Evolutionary conservation across 1,140 invertebrate species (phyloP).

Genomic region (Heliconius himera): DNA sequence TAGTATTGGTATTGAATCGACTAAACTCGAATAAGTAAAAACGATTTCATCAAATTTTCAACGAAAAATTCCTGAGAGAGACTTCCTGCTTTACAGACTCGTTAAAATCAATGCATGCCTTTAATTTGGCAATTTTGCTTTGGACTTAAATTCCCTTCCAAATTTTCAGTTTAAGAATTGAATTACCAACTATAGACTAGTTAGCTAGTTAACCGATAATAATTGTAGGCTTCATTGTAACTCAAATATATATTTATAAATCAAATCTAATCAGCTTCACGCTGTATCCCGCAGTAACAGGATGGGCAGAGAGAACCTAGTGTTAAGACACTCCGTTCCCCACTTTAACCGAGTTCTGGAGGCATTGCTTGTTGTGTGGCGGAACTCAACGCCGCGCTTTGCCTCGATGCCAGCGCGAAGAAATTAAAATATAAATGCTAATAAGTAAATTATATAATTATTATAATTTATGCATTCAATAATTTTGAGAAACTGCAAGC

Average conservation of each 20-base stretch:
- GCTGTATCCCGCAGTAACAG: too few relatives aligned
- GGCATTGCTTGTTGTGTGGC: too few relatives aligned
- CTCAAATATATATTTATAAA: neutral
- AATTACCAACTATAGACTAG: neutral
- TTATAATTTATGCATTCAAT: too few relatives aligned
- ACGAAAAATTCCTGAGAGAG: neutral
- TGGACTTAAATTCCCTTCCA: neutral
- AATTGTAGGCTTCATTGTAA: neutral
- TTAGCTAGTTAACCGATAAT: neutral
- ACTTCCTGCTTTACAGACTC: neutral
- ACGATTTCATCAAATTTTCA: neutral
- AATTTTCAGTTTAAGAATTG: neutral
- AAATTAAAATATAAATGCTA: too few relatives aligned
- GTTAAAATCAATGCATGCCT: slow-evolving; percentile 6
- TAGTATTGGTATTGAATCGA: neutral
- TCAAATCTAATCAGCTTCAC: too few relatives aligned
- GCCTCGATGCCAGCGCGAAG: too few relatives aligned
- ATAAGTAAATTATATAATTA: too few relatives aligned
- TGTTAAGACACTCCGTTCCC: too few relatives aligned
- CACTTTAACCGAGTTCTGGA: too few relatives aligned
- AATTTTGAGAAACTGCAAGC: too few relatives aligned
- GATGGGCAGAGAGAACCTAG: too few relatives aligned
- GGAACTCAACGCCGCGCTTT: too few relatives aligned
- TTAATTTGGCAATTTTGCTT: slow-evolving; percentile 11
- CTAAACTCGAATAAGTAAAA: neutral